phyloP scores from a whole-genome alignment of 2,797 vertebrate genomes.

The Mico argentatus region DNA sequence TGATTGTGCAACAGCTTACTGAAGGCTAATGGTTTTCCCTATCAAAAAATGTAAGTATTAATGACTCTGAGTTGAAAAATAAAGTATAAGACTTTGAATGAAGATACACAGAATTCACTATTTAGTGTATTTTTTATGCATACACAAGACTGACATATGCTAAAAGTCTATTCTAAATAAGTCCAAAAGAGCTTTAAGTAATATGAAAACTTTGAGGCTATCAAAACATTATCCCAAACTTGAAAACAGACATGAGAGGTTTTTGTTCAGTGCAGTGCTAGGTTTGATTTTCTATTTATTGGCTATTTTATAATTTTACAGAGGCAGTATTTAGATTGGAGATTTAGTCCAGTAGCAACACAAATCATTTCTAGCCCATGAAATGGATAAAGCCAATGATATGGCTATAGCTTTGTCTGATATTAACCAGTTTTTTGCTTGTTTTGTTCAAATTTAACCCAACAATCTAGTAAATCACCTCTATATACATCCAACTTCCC shows the following conservation, averaged over 20 bases:
- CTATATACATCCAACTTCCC: not conserved
- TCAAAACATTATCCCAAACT: not conserved
- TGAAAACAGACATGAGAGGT: not conserved
- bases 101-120: not conserved
- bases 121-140: not conserved
- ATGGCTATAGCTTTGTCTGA: not conserved
- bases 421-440: not conserved
- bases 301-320: not conserved
- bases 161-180: constrained; percentile 15
- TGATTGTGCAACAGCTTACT: not conserved
- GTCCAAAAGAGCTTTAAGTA: not conserved
- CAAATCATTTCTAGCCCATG: constrained; percentile 21
- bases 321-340: not conserved
- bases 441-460: not conserved
- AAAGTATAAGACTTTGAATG: not conserved
- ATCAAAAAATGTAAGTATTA: not conserved
- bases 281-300: constrained; percentile 23
- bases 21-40: not conserved
- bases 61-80: not conserved
- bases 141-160: not conserved
- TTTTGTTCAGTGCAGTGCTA: not conserved
- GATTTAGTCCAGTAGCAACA: constrained; percentile 39
- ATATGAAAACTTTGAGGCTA: not conserved
- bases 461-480: not conserved
- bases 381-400: not conserved